Percentiles rank a stretch among this genome's conserved stretches.
phyloP scores from a whole-genome alignment of 2,888 invertebrate species.

The Sclerodermus sp. region DNA sequence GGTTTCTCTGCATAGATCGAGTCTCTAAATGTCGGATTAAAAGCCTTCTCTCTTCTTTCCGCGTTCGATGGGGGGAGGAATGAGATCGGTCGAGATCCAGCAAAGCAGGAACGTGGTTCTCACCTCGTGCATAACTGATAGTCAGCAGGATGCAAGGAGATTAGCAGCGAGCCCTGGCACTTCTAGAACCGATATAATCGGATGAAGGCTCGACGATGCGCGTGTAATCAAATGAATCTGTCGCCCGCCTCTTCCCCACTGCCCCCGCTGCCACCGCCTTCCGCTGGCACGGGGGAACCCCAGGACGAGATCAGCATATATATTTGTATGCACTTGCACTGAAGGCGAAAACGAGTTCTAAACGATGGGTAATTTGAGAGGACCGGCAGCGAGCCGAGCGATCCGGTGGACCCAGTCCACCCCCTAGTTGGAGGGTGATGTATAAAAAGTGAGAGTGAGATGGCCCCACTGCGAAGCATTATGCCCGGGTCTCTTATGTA shows the following conservation, averaged over 20 bases:
- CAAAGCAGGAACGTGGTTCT: too few species aligned
- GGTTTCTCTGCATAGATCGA: too few species aligned
- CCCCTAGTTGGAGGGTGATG: conserved; percentile 23
- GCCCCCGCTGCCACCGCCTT: not conserved
- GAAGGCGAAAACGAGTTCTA: conserved; percentile 53
- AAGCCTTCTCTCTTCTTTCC: too few species aligned
- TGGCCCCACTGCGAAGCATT: conserved; percentile 24
- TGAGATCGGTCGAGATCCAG: too few species aligned
- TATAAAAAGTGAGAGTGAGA: conserved; percentile 10
- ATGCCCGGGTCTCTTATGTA: conserved; percentile 36
- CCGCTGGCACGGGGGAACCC: conserved; percentile 12
- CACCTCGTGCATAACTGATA: too few species aligned
- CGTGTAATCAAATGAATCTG: conserved; percentile 40
- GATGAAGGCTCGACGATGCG: conserved; percentile 37
- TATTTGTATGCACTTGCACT: conserved; percentile 49
- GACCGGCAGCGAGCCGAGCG: conserved; percentile 20
- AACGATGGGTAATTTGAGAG: conserved; percentile 55
- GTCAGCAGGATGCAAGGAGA: conserved; percentile 1
- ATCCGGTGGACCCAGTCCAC: conserved; percentile 16
- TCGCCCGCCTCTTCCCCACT: conserved; percentile 11
- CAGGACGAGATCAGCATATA: conserved; percentile 37
- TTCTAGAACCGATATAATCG: conserved; percentile 39
- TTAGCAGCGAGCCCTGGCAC: conserved; percentile 20
- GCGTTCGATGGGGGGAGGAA: too few species aligned
- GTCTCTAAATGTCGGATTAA: too few species aligned